These are phyloP conservation scores for Sepioteuthis lessoniana DNA, from an alignment of 2,888 invertebrate species.

Conservation along the genomic window DNA sequence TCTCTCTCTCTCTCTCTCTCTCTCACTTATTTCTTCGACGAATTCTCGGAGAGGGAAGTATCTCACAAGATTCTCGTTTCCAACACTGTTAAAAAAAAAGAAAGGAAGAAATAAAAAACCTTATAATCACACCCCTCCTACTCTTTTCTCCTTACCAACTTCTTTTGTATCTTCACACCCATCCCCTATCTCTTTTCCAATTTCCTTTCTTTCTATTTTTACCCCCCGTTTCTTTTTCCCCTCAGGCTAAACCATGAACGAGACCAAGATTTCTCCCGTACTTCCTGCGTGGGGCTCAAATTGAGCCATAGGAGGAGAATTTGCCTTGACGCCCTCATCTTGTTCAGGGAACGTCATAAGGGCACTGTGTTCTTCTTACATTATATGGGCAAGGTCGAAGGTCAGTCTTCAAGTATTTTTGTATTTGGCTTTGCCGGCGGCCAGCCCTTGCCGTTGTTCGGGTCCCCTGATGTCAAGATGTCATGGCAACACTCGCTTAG, in stretches of 20 bases:
- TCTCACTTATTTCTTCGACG: neutral
- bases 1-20: neutral
- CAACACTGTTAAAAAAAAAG: neutral
- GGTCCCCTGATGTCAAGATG: neutral
- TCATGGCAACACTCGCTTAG: neutral
- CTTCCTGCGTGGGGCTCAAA: neutral
- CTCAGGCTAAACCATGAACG: neutral
- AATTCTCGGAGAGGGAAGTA: neutral
- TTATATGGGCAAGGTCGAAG: neutral
- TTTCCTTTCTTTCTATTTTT: neutral
- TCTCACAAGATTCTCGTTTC: neutral
- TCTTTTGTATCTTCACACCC: too few relatives aligned
- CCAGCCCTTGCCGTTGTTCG: constrained; percentile 4
- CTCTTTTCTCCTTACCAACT: too few relatives aligned
- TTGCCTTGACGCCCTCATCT: neutral
- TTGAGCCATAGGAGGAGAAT: neutral
- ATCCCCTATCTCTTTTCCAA: too few relatives aligned
- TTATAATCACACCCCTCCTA: neutral
- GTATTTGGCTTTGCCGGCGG: constrained; percentile 20
- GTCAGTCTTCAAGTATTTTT: constrained; percentile 13
- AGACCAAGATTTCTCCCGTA: neutral
- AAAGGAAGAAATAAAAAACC: neutral
- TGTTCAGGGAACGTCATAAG: neutral
- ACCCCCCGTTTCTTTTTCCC: neutral
- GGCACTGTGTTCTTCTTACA: neutral